Conservation (phyloP, 2,888 invertebrate species). For the Trilocha varians region DNA sequence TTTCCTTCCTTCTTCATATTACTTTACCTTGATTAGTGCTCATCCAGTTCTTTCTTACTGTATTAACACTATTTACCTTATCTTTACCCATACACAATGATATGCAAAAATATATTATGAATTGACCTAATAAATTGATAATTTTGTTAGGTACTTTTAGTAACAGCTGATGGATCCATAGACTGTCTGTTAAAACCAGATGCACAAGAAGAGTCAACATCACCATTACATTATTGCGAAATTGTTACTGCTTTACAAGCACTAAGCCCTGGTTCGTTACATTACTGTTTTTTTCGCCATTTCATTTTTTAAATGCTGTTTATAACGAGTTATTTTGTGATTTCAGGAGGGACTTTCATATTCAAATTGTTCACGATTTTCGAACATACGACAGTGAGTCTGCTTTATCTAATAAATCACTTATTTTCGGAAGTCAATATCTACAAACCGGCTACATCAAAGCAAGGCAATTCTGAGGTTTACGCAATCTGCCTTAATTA, state of each 20-base stretch:
- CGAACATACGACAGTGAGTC: slow-evolving; percentile 84
- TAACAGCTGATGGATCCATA: slow-evolving; percentile 96
- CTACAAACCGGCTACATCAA: slow-evolving; percentile 94
- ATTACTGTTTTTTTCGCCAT: neutral
- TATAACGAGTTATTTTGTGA: slow-evolving; percentile 4
- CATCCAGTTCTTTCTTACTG: too few relatives aligned
- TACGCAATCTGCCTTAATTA: slow-evolving; percentile 85
- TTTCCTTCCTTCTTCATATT: too few relatives aligned
- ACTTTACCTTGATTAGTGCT: too few relatives aligned
- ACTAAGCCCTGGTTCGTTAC: slow-evolving; percentile 68
- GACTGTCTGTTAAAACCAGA: slow-evolving; percentile 89
- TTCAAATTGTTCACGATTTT: slow-evolving; percentile 94
- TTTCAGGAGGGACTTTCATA: slow-evolving; percentile 82
- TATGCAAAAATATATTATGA: neutral
- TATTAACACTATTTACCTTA: too few relatives aligned
- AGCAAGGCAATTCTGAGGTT: slow-evolving; percentile 94
- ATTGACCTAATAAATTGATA: slow-evolving; percentile 4
- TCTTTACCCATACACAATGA: neutral
- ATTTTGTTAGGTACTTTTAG: slow-evolving; percentile 69
- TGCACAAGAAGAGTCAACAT: slow-evolving; percentile 87
- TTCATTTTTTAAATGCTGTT: slow-evolving; percentile 1
- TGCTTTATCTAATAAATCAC: slow-evolving; percentile 85
- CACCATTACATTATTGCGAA: slow-evolving; percentile 88
- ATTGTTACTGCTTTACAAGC: slow-evolving; percentile 82
- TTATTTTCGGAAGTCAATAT: slow-evolving; percentile 81